Conservation (phyloP, 2,113 vertebrate species). For the Salminus brasiliensis region DNA sequence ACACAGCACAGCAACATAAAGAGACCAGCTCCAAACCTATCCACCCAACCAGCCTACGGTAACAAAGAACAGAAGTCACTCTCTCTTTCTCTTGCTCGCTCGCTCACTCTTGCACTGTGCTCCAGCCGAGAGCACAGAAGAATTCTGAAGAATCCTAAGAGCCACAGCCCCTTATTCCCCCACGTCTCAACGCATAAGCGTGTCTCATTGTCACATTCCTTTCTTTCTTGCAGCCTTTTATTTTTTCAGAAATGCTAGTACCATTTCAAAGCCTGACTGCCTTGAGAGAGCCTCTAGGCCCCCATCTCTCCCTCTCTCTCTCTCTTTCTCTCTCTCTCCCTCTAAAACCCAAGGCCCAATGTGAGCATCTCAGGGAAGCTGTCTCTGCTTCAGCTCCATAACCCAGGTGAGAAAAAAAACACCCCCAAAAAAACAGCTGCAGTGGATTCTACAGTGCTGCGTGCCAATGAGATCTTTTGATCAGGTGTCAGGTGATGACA, state of each 20-base stretch:
- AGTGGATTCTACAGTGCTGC: constrained; percentile 61
- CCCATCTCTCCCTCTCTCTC: background rate
- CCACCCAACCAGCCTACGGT: constrained; percentile 34
- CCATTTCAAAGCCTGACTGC: constrained; percentile 68
- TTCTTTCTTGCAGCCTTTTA: constrained; percentile 32
- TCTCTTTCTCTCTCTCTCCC: background rate
- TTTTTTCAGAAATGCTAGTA: constrained; percentile 62
- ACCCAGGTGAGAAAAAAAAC: constrained; percentile 35
- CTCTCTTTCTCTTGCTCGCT: constrained; percentile 47
- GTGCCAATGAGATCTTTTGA: constrained; percentile 74
- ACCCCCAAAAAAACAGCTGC: constrained; percentile 62
- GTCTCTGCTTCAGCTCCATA: constrained; percentile 29
- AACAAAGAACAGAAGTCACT: background rate
- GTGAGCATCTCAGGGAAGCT: constrained; percentile 60
- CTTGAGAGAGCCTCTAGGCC: constrained; percentile 59
- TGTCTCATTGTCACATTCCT: constrained; percentile 60
- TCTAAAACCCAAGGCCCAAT: constrained; percentile 58
- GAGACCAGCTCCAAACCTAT: constrained; percentile 4
- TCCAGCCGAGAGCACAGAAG: constrained; percentile 21
- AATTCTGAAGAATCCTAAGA: constrained; percentile 48
- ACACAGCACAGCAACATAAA: background rate
- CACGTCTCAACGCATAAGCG: constrained; percentile 56
- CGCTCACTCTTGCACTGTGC: constrained; percentile 32
- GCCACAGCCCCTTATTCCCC: constrained; percentile 56
- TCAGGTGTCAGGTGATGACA: constrained; percentile 72